Percentiles rank a stretch among this genome's conserved stretches.
phyloP scores from a whole-genome alignment of 2,797 vertebrate genomes.

The Poecilia picta region DNA sequence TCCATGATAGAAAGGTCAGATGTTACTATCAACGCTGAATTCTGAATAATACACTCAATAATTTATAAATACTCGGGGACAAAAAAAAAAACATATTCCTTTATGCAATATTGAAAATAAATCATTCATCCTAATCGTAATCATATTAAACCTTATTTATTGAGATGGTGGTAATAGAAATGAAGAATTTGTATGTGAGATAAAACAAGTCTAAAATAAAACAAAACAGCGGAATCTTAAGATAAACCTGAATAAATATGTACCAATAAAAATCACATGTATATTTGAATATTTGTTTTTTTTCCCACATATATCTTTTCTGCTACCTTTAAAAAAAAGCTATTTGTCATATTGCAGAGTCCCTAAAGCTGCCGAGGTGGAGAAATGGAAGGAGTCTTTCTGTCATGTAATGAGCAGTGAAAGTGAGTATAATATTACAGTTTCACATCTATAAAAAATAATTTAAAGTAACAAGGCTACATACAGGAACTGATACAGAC shows the following conservation, averaged over 20 bases:
- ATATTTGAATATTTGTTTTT: background rate
- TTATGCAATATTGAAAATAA: background rate
- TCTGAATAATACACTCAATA: background rate
- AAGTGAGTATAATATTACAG: slow-evolving; percentile 77
- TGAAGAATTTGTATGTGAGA: background rate
- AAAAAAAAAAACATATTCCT: background rate
- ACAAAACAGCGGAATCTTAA: background rate
- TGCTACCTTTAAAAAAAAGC: background rate
- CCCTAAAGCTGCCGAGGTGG: slow-evolving; percentile 81
- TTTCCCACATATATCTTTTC: background rate
- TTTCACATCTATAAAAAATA: background rate
- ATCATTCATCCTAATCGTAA: background rate
- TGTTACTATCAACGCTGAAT: slow-evolving; percentile 16
- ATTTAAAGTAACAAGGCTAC: background rate
- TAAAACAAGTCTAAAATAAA: background rate
- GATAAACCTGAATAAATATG: background rate
- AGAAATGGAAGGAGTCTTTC: slow-evolving; percentile 91
- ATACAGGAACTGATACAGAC: background rate
- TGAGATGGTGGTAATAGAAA: background rate
- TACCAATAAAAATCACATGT: background rate
- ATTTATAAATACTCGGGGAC: background rate
- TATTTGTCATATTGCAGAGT: slow-evolving; percentile 61
- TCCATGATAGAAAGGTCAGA: slow-evolving; percentile 4
- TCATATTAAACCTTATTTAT: background rate
- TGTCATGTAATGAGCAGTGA: slow-evolving; percentile 86